A percentile compares a stretch with the other conserved stretches of the same genome.
Evolutionary conservation across 2,113 vertebrate species (phyloP).

Genomic region (Alouatta palliata): DNA sequence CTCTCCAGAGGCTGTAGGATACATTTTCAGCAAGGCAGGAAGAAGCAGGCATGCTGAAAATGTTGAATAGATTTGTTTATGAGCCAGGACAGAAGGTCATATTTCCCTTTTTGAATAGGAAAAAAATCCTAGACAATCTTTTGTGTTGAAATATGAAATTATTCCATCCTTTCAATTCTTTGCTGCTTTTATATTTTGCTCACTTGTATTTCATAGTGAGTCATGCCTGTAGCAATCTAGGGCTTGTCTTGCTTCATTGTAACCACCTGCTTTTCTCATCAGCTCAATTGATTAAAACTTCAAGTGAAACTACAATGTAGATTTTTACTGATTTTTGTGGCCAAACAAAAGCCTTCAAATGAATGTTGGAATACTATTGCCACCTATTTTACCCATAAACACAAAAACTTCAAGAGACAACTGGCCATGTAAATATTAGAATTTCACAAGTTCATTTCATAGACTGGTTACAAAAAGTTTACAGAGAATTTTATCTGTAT

Average conservation of each 20-base stretch:
- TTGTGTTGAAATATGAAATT: slow-evolving; percentile 67
- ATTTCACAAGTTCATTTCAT: neutral
- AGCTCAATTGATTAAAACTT: slow-evolving; percentile 64
- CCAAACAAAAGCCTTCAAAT: slow-evolving; percentile 53
- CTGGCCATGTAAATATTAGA: neutral
- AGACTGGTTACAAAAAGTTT: neutral
- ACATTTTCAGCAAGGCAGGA: neutral
- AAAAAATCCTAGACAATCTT: slow-evolving; percentile 37
- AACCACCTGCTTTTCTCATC: slow-evolving; percentile 30
- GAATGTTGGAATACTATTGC: neutral
- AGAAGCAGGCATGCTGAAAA: neutral
- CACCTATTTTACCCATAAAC: neutral
- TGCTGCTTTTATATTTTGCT: slow-evolving; percentile 36
- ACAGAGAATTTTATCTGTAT: neutral
- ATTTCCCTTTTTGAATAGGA: slow-evolving; percentile 47
- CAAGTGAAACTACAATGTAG: slow-evolving; percentile 38
- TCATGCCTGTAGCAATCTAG: slow-evolving; percentile 34
- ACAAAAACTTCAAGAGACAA: neutral
- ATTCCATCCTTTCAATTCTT: slow-evolving; percentile 48
- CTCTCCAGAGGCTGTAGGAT: neutral
- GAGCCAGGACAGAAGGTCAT: slow-evolving; percentile 43
- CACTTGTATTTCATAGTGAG: slow-evolving; percentile 61
- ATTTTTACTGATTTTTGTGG: slow-evolving; percentile 45
- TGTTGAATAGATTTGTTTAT: slow-evolving; percentile 48
- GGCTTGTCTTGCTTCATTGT: slow-evolving; percentile 40